These are phyloP conservation scores for Latrodectus elegans DNA, from an alignment of 2,888 invertebrate species.

Conservation along the genomic window DNA sequence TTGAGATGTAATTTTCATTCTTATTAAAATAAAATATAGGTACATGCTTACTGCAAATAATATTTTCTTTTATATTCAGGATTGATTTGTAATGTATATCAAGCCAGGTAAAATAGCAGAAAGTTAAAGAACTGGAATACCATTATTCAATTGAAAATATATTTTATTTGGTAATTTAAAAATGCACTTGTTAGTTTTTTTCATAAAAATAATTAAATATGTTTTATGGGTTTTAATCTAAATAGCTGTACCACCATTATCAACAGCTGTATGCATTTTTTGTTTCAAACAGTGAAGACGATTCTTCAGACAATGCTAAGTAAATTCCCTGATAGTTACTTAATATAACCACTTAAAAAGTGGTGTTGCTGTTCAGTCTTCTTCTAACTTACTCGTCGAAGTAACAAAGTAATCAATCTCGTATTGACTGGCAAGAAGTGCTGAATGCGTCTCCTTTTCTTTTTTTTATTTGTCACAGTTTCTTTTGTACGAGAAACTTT, in stretches of 20 bases:
- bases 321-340: neutral
- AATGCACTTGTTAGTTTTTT: too few species aligned
- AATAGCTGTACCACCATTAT: neutral
- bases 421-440: slow-evolving; percentile 40
- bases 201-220: too few species aligned
- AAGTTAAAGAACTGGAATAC: too few species aligned
- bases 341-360: neutral
- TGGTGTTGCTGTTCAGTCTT: neutral
- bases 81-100: too few species aligned
- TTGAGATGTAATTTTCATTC: too few species aligned
- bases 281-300: neutral
- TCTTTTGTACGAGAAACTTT: slow-evolving; percentile 48
- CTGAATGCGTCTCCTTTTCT: neutral
- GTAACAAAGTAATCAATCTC: slow-evolving; percentile 37
- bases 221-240: neutral
- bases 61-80: too few species aligned
- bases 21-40: too few species aligned
- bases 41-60: too few species aligned
- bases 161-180: too few species aligned
- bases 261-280: neutral
- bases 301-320: neutral
- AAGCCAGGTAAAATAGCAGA: too few species aligned
- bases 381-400: neutral
- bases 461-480: slow-evolving; percentile 4
- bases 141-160: too few species aligned